These are phyloP conservation scores for Nomada goodeniana DNA, from an alignment of 2,888 invertebrate genomes.

Conservation along the genomic window DNA sequence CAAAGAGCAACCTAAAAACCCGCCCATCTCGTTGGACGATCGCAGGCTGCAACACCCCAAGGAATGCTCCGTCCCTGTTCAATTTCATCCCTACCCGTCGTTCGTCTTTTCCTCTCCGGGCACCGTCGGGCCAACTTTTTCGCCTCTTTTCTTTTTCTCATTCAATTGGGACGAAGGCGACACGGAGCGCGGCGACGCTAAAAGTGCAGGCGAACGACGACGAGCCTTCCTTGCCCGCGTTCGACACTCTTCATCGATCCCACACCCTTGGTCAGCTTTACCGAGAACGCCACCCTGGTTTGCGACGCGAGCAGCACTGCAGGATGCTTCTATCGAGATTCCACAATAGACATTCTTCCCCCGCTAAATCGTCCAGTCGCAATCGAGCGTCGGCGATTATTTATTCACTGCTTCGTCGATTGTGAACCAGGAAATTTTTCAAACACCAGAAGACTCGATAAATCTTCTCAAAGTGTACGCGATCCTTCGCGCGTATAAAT, in stretches of 20 bases:
- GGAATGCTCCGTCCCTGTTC: conserved; percentile 66
- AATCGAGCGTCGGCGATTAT: too few species aligned
- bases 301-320: background rate
- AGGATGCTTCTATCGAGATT: too few species aligned
- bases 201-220: conserved; percentile 74
- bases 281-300: background rate
- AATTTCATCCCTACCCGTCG: conserved; percentile 34
- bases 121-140: conserved; percentile 35
- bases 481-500: background rate
- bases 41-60: conserved; percentile 69
- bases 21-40: conserved; percentile 69
- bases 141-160: conserved; percentile 35
- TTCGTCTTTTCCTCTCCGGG: conserved; percentile 46
- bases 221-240: conserved; percentile 67
- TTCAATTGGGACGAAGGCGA: conserved; percentile 61
- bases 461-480: too few species aligned
- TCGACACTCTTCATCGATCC: conserved; percentile 74
- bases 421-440: too few species aligned
- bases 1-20: conserved; percentile 60
- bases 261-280: conserved; percentile 31
- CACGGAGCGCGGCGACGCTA: conserved; percentile 68
- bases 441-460: too few species aligned
- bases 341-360: too few species aligned
- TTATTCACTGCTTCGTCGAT: too few species aligned
- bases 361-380: too few species aligned